Conservation (phyloP, 2,113 vertebrate species). For the Psilopogon haemacephalus region DNA sequence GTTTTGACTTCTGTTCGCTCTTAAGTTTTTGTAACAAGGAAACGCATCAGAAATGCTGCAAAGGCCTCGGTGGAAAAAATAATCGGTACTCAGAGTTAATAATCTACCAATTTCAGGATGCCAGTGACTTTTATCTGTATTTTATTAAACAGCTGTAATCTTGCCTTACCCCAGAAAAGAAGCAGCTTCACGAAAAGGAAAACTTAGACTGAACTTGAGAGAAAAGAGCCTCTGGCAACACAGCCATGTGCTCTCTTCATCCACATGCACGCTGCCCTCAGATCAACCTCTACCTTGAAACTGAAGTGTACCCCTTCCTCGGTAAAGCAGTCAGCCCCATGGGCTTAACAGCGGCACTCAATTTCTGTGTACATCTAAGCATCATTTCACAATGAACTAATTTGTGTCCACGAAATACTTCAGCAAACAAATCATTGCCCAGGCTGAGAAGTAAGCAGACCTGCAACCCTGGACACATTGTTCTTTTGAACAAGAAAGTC, state of each 20-base stretch:
- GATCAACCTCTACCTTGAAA: not conserved
- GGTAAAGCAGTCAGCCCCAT: not conserved
- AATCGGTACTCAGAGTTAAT: not conserved
- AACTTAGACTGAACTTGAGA: not conserved
- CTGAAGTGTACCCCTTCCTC: fast-evolving
- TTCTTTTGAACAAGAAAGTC: not conserved
- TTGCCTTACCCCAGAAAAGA: not conserved
- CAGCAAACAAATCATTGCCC: not conserved
- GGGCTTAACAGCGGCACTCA: not conserved
- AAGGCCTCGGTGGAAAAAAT: not conserved
- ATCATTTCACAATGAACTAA: not conserved
- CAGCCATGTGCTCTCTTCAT: not conserved
- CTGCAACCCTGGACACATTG: not conserved
- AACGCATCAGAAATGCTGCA: not conserved
- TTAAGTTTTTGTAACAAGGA: not conserved
- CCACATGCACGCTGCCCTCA: fast-evolving
- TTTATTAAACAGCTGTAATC: not conserved
- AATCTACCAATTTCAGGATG: not conserved
- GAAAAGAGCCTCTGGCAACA: not conserved
- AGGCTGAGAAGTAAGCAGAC: not conserved
- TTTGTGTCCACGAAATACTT: not conserved
- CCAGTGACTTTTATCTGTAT: not conserved
- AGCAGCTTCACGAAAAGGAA: not conserved
- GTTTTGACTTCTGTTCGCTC: too few relatives aligned
- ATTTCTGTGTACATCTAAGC: not conserved